Evolutionary conservation across 92 coral and sea anemone species (phyloP), one percentile per base, ranked within the genome.

Genomic region (Meandrina meandrites): DNA sequence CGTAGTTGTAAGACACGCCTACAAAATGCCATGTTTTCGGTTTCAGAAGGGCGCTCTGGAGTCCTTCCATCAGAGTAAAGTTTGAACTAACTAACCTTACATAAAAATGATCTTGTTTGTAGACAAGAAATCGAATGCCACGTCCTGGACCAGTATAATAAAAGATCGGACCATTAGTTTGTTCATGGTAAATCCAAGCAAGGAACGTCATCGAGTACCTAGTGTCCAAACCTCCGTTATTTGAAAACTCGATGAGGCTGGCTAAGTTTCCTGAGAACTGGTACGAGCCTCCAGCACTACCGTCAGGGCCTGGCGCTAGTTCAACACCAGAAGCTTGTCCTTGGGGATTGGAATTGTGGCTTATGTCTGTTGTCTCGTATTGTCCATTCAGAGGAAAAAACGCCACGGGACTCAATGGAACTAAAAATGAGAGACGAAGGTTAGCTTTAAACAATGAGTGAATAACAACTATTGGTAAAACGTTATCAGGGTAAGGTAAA

Each of bases 211-310:
- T n/a, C 22, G 83, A 67, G 37, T 80, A 81, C 70, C 81, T 81
- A 1, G 83, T 75, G 81, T 91, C 88, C 54, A 88, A 68, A 34
- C 86, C 85, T 47, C 83, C 64, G 22, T 76, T 78, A 32, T 75
- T 58, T 40, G 90, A 80, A 21, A 87, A 53, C 22, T 64, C 53
- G 24, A 90, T 87, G 73, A 71, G 84, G 31, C 90, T 81, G 83
- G 71, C 47, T 27, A 71, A 42, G 74, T 56, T 81, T 45, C 90
- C 90, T n/a, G 48, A 76, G 79, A 87, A 77, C 64, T 88, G 73
- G 71, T 87, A 72, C 24, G 90, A 78, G 70, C 91, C 93, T 16
- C 81, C 89, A 67, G 74, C 36, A 45, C 80, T 62, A 28, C 92
- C 89, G 70, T 78, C 86, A 34, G 86, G 86, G 47, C 86, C 86